Evolutionary conservation across 2,888 invertebrate genomes (phyloP), one percentile per base, ranked within the genome.

Genomic region (Philonicus albiceps): DNA sequence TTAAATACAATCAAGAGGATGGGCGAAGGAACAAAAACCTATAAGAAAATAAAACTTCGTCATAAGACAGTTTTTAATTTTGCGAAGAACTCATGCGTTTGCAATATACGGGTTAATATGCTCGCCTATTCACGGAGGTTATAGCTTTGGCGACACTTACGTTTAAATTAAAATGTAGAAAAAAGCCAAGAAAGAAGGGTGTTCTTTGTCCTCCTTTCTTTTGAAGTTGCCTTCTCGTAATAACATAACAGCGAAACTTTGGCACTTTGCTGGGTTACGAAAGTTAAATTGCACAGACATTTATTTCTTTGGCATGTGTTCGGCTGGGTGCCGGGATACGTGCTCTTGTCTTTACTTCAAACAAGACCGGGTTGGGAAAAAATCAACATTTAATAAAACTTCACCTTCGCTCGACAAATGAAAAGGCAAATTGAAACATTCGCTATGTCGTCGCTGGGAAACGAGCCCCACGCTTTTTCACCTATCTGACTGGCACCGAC

Each of bases 311-410:
- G 13, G 64, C 64, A 64, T 22, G 64, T 64, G 64, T 64, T 27
- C 22, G 64, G 22, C 27, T 64, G 64, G 64, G 7, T 64, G 64
- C 64, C 64, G 64, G 64, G 22, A 27, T 11, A 27, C 27, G 22
- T 22, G 11, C 27, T 3, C 27, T 64, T 64, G 64, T 64, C 64
- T 64, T 27, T 22, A 64, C 64, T 64, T 64, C 22, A 64, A 64
- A 64, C 64, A 64, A 64, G 64, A 64, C 64, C 27, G 27, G 11
- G 22, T 11, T 22, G 64, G 27, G 27, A 80, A 49, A 31, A 80
- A 53, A 53, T 80, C 30, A 49, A 80, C 64, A 80, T 80, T 80
- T 80, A 30, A 80, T 80, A 80, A 80, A 80, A 80, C 80, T 31
- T 27, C 22, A 64, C 64, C 64, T 64, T 64, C 27, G 31, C 53